phyloP scores from a whole-genome alignment of 2,888 invertebrate species.

The Andrena flavipes region DNA sequence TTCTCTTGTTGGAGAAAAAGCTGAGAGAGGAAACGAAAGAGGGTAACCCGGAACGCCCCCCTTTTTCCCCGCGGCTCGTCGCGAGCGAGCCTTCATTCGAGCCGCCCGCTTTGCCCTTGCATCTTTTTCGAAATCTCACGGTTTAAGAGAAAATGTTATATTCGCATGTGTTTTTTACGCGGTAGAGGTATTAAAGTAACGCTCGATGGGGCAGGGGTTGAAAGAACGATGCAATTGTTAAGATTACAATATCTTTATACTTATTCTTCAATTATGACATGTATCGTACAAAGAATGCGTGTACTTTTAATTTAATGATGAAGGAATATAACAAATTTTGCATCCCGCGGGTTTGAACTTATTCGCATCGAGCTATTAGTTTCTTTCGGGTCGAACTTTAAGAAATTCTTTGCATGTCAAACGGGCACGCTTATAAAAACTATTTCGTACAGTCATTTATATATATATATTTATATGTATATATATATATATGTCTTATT shows the following conservation, averaged over 20 bases:
- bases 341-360: neutral
- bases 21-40: constrained; percentile 46
- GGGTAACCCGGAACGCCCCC: constrained; percentile 40
- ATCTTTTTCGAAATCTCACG: too few relatives aligned
- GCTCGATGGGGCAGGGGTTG: neutral
- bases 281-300: constrained; percentile 52
- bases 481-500: neutral
- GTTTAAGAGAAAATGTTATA: neutral
- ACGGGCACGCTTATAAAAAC: constrained; percentile 5
- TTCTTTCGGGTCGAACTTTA: neutral
- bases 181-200: too few relatives aligned
- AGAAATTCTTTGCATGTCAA: neutral
- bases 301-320: constrained; percentile 35
- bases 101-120: too few relatives aligned
- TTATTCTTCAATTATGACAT: constrained; percentile 16
- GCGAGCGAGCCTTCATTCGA: too few relatives aligned
- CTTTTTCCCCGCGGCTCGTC: neutral
- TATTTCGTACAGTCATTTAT: neutral
- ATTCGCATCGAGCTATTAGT: neutral
- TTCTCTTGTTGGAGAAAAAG: constrained; percentile 56
- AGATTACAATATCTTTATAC: constrained; percentile 45
- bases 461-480: too few relatives aligned
- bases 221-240: neutral
- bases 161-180: too few relatives aligned
- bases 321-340: constrained; percentile 12